These are phyloP conservation scores for Columbina picui DNA, from an alignment of 2,113 vertebrate genomes.

Conservation along the genomic window DNA sequence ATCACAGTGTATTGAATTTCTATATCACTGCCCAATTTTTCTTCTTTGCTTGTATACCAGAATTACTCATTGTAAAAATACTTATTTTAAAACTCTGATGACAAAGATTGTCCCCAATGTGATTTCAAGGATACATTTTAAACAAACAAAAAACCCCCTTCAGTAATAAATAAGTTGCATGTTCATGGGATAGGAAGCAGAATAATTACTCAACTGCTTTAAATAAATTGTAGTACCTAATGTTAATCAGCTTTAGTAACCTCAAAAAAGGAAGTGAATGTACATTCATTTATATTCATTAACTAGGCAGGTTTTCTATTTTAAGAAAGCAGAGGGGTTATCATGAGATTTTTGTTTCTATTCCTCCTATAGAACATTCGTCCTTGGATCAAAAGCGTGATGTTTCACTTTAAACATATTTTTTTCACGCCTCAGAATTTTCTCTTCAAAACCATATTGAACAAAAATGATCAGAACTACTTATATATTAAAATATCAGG, in stretches of 20 bases:
- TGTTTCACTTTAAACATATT: background rate
- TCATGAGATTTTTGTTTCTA: conserved; percentile 47
- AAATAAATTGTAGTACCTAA: conserved; percentile 64
- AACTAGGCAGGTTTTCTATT: conserved; percentile 54
- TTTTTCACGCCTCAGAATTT: background rate
- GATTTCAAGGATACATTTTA: conserved; percentile 31
- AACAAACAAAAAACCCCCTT: background rate
- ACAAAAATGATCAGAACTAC: conserved; percentile 1
- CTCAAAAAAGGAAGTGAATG: conserved; percentile 62
- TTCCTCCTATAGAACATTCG: background rate
- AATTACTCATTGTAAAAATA: conserved; percentile 26
- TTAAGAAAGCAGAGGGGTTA: conserved; percentile 45
- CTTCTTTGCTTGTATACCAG: background rate
- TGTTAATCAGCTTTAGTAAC: conserved; percentile 66
- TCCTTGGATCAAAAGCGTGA: conserved; percentile 16
- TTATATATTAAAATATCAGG: background rate
- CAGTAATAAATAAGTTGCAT: conserved; percentile 48
- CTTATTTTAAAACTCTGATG: conserved; percentile 20
- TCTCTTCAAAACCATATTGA: background rate
- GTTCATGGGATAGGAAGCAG: conserved; percentile 20
- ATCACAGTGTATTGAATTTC: conserved; percentile 50
- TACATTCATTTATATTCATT: conserved; percentile 73
- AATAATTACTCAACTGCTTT: conserved; percentile 68
- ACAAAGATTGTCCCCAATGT: conserved; percentile 28
- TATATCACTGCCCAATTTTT: conserved; percentile 20